Conservation (phyloP, 2,113 vertebrate genomes). For the Acanthisitta chloris region DNA sequence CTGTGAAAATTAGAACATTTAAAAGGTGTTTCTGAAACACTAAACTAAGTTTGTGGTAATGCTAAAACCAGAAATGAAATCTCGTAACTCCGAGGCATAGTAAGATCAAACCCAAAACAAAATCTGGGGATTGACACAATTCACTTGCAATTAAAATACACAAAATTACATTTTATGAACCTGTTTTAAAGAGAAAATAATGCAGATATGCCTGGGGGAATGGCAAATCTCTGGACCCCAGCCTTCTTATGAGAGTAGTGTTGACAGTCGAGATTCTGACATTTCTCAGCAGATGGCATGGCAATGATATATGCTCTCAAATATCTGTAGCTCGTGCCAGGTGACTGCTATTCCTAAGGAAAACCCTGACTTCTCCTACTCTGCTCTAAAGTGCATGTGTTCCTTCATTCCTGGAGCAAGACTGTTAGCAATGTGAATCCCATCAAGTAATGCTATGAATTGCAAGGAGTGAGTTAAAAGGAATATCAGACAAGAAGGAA, state of each 20-base stretch:
- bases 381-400: fast-evolving
- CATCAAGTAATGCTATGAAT: background rate
- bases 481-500: background rate
- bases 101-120: background rate
- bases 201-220: background rate
- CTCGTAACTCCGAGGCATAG: background rate
- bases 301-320: background rate
- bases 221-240: background rate
- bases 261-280: background rate
- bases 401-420: background rate
- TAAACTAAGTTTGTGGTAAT: background rate
- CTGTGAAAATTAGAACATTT: background rate
- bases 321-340: background rate
- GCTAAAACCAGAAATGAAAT: background rate
- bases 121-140: background rate
- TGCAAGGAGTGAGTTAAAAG: background rate
- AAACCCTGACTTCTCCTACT: background rate
- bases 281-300: background rate
- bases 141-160: background rate
- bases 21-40: background rate
- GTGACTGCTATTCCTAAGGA: background rate
- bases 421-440: background rate
- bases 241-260: background rate
- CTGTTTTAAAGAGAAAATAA: background rate
- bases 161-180: background rate